phyloP scores from a whole-genome alignment of 1,140 invertebrate genomes.

The Phocides pigmalion region DNA sequence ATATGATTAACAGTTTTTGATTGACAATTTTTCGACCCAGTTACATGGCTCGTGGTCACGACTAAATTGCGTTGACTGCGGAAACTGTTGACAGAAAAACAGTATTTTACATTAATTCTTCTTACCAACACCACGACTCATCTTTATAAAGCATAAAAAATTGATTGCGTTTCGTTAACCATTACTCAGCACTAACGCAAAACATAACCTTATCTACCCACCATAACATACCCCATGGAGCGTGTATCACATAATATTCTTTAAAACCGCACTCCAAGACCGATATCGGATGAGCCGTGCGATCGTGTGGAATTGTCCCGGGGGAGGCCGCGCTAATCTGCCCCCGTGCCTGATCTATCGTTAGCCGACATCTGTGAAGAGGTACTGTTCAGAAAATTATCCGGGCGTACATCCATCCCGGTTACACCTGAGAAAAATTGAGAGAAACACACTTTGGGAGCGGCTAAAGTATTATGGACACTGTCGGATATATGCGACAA shows the following conservation, averaged over 20 bases:
- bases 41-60: too few relatives aligned
- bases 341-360: constrained; percentile 33
- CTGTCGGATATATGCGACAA: too few relatives aligned
- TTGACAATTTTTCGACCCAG: too few relatives aligned
- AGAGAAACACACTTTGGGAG: not conserved
- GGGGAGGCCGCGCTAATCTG: constrained; percentile 37
- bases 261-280: constrained; percentile 12
- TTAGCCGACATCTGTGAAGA: constrained; percentile 28
- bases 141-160: not conserved
- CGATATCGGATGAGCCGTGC: constrained; percentile 27
- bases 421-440: constrained; percentile 20
- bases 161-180: not conserved
- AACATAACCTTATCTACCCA: constrained; percentile 18
- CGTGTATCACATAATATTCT: constrained; percentile 17
- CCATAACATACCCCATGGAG: constrained; percentile 26
- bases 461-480: too few relatives aligned
- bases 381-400: constrained; percentile 28
- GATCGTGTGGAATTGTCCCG: constrained; percentile 32
- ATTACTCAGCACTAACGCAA: constrained; percentile 4
- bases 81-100: too few relatives aligned
- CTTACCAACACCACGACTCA: not conserved
- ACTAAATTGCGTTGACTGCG: too few relatives aligned
- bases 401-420: constrained; percentile 5
- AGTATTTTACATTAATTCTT: not conserved
- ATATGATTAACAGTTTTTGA: too few relatives aligned